These are phyloP conservation scores for Neoseiulus cucumeris DNA, from an alignment of 1,140 invertebrate genomes.

Conservation along the genomic window DNA sequence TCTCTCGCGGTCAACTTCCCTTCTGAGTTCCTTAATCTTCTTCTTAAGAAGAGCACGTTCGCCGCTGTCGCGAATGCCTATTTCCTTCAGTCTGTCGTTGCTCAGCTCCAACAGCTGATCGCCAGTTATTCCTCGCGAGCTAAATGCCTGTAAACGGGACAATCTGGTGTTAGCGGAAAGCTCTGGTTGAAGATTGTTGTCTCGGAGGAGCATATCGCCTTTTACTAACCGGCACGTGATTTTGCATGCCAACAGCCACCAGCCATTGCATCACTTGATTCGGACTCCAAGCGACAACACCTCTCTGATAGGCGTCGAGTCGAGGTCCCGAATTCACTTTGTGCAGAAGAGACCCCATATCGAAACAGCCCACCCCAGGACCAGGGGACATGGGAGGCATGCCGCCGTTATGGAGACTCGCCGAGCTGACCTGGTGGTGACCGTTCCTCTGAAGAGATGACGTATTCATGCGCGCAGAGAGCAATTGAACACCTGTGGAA, in stretches of 20 bases:
- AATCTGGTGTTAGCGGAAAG: constrained; percentile 33
- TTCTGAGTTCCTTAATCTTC: constrained; percentile 63
- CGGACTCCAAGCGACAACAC: not conserved
- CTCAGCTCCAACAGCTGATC: constrained; percentile 55
- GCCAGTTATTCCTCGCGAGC: constrained; percentile 42
- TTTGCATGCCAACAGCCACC: not conserved
- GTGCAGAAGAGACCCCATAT: not conserved
- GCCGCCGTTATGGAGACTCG: not conserved
- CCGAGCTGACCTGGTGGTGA: not conserved
- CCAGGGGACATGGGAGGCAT: not conserved
- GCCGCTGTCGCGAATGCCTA: constrained; percentile 51
- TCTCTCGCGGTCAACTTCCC: constrained; percentile 47
- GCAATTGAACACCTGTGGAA: not conserved
- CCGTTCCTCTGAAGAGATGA: not conserved
- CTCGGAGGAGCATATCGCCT: too few relatives aligned
- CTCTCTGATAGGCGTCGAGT: not conserved
- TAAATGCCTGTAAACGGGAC: constrained; percentile 7
- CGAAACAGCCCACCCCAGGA: not conserved
- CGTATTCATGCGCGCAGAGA: not conserved
- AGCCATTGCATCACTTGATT: not conserved
- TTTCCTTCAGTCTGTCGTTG: constrained; percentile 61
- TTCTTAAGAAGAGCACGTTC: constrained; percentile 61
- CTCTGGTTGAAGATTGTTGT: constrained; percentile 17
- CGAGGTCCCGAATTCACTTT: too few relatives aligned
- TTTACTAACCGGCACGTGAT: too few relatives aligned